A percentile compares a stretch with the other conserved stretches of the same genome.
These are phyloP conservation scores for Peromyscus melanophrys DNA, from an alignment of 2,797 vertebrate genomes.

Conservation along the genomic window DNA sequence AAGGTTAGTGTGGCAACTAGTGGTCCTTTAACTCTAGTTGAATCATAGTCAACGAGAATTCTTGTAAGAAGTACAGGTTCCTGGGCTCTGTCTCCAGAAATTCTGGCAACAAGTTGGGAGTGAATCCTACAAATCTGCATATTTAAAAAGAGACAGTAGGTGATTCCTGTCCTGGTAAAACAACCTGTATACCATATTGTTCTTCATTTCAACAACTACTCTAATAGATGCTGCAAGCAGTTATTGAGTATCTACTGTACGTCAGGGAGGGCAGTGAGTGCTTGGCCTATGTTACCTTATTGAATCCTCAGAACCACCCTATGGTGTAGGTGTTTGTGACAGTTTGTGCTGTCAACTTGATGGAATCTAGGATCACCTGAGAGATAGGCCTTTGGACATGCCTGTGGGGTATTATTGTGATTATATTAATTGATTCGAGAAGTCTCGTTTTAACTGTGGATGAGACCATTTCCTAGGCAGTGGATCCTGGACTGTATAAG, in stretches of 20 bases:
- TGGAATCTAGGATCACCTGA: not conserved
- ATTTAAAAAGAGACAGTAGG: not conserved
- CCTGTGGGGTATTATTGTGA: not conserved
- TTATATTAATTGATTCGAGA: not conserved
- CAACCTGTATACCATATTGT: not conserved
- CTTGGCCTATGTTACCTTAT: constrained; percentile 1
- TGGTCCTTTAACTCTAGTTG: constrained; percentile 48
- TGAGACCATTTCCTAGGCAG: not conserved
- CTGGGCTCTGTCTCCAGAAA: not conserved
- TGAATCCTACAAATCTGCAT: not conserved
- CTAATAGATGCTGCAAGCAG: not conserved
- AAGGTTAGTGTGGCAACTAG: not conserved
- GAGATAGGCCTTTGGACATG: not conserved
- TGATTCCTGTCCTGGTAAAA: constrained; percentile 21
- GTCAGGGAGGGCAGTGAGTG: not conserved
- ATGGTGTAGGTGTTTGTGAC: not conserved
- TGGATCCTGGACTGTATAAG: not conserved
- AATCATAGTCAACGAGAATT: not conserved
- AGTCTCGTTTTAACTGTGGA: not conserved
- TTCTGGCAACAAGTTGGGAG: not conserved
- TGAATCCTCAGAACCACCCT: not conserved
- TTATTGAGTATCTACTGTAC: not conserved
- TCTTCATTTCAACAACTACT: constrained; percentile 27
- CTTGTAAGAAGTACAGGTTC: constrained; percentile 22
- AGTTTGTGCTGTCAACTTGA: not conserved